A percentile compares a stretch with the other conserved stretches of the same genome.
These are phyloP conservation scores for Cordylochernes scorpioides DNA, from an alignment of 2,888 invertebrate genomes.

Conservation along the genomic window DNA sequence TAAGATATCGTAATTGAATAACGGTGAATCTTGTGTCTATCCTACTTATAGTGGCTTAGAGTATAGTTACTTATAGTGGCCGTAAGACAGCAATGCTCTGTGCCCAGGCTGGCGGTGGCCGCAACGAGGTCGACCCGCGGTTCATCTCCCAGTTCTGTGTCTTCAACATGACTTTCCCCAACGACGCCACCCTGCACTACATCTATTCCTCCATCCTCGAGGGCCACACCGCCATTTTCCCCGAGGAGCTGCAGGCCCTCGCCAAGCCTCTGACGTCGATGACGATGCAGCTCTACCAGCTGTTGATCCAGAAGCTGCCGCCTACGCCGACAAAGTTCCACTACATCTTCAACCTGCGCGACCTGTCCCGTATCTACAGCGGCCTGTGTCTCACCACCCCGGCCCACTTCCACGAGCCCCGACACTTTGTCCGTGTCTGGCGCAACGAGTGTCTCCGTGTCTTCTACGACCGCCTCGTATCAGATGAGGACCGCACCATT, in stretches of 20 bases:
- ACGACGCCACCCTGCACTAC: constrained; percentile 42
- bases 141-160: constrained; percentile 71
- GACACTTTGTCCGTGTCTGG: constrained; percentile 58
- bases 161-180: constrained; percentile 58
- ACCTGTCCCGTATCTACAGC: constrained; percentile 54
- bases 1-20: too few relatives aligned
- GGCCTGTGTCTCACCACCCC: constrained; percentile 52
- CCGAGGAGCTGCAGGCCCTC: constrained; percentile 34
- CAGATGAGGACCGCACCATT: constrained; percentile 24
- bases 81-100: too few relatives aligned
- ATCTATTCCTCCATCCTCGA: constrained; percentile 54
- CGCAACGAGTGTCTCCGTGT: constrained; percentile 65
- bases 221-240: constrained; percentile 46
- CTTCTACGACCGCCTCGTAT: constrained; percentile 59
- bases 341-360: constrained; percentile 75
- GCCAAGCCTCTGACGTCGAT: constrained; percentile 41
- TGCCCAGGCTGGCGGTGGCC: constrained; percentile 46
- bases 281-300: constrained; percentile 57
- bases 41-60: too few relatives aligned
- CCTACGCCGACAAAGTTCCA: constrained; percentile 81
- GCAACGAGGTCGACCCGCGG: constrained; percentile 65
- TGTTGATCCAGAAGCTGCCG: constrained; percentile 45
- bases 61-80: too few relatives aligned
- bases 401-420: constrained; percentile 35
- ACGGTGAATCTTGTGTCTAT: too few relatives aligned